Percentiles rank a stretch among this genome's conserved stretches.
These are phyloP conservation scores for Cylas formicarius DNA, from an alignment of 1,140 invertebrate species.

Conservation along the genomic window DNA sequence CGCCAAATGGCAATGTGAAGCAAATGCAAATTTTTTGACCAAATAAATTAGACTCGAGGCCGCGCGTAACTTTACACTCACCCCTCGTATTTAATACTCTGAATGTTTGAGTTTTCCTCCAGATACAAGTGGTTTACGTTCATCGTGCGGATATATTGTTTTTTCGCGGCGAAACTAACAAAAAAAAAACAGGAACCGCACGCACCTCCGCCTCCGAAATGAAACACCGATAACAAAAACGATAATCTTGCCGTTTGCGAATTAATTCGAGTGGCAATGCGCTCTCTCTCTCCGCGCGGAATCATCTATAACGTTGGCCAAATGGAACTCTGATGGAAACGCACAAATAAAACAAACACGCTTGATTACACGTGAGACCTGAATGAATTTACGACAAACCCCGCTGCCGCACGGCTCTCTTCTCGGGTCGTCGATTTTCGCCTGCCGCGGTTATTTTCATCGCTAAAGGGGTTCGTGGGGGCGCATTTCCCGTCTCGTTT, in stretches of 20 bases:
- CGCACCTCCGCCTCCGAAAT: too few relatives aligned
- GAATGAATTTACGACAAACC: slow-evolving; percentile 17
- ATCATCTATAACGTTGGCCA: not conserved
- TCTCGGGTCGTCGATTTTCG: slow-evolving; percentile 14
- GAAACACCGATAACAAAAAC: slow-evolving; percentile 5
- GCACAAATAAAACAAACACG: slow-evolving; percentile 28
- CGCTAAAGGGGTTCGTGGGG: not conserved
- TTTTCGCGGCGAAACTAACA: too few relatives aligned
- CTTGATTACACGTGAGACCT: slow-evolving; percentile 32
- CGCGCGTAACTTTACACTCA: slow-evolving; percentile 12
- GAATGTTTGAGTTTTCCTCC: slow-evolving; percentile 33
- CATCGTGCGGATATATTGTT: too few relatives aligned
- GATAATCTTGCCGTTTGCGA: not conserved
- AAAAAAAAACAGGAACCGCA: too few relatives aligned
- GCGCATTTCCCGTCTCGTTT: not conserved
- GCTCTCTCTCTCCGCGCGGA: too few relatives aligned
- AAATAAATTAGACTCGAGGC: not conserved
- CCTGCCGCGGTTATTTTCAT: not conserved
- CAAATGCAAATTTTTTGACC: too few relatives aligned
- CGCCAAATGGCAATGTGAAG: too few relatives aligned
- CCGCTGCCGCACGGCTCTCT: slow-evolving; percentile 12
- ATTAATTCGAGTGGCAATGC: too few relatives aligned
- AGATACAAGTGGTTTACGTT: slow-evolving; percentile 29
- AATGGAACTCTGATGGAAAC: slow-evolving; percentile 12
- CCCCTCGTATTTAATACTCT: slow-evolving; percentile 32